phyloP scores from a whole-genome alignment of 1,140 invertebrate species.

The Caenorhabditis remanei region DNA sequence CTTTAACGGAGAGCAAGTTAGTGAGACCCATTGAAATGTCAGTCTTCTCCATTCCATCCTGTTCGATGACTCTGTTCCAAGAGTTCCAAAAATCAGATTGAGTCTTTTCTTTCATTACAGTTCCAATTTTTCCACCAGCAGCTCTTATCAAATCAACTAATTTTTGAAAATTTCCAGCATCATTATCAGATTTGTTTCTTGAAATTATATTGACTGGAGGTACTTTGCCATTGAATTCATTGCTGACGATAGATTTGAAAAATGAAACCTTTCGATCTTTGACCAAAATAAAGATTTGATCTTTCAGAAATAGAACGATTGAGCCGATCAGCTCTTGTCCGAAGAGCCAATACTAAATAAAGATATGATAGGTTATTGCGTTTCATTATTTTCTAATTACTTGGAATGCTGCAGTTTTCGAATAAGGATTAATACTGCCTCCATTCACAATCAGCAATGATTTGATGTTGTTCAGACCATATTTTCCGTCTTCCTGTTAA shows the following conservation, averaged over 20 bases:
- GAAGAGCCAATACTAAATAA: slow-evolving; percentile 21
- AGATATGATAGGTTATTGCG: no score
- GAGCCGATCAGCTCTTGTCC: slow-evolving; percentile 7
- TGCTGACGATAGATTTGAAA: slow-evolving; percentile 89
- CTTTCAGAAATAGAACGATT: slow-evolving; percentile 2
- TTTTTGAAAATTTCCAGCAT: slow-evolving; percentile 92
- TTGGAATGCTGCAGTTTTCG: not conserved
- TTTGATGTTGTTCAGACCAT: not conserved
- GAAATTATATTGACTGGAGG: slow-evolving; percentile 89
- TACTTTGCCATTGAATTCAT: slow-evolving; percentile 84
- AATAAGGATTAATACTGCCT: slow-evolving; percentile 7
- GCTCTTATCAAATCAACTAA: slow-evolving; percentile 81
- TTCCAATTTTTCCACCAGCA: slow-evolving; percentile 24
- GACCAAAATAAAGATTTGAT: slow-evolving; percentile 87
- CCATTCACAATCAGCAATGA: not conserved
- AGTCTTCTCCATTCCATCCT: not conserved
- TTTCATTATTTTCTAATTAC: not conserved
- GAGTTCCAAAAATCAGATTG: slow-evolving; percentile 91
- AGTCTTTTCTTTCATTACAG: slow-evolving; percentile 82
- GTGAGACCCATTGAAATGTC: slow-evolving; percentile 90
- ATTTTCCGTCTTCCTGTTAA: not conserved
- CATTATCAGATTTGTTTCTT: slow-evolving; percentile 93
- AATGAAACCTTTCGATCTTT: slow-evolving; percentile 99
- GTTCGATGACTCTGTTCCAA: slow-evolving; percentile 85
- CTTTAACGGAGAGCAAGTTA: slow-evolving; percentile 92